These are phyloP conservation scores for Pachypanchax playfairii DNA, from an alignment of 2,113 vertebrate species.

Conservation along the genomic window DNA sequence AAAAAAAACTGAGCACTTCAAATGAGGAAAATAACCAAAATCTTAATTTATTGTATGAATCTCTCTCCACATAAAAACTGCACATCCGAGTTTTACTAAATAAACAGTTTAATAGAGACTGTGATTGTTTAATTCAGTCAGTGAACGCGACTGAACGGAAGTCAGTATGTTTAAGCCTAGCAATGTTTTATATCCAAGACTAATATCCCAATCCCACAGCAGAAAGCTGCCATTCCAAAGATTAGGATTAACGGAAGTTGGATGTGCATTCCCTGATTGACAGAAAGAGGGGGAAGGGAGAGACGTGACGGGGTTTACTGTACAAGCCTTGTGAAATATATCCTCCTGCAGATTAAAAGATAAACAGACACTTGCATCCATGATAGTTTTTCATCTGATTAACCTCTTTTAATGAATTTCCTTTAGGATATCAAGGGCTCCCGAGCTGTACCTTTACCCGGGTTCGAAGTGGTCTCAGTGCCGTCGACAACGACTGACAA, in stretches of 20 bases:
- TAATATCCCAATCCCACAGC: conserved; percentile 59
- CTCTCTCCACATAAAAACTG: too few relatives aligned
- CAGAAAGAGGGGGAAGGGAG: conserved; percentile 42
- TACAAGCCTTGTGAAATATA: conserved; percentile 20
- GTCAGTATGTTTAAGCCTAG: conserved; percentile 26
- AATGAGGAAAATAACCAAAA: too few relatives aligned
- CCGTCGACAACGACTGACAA: conserved; percentile 72
- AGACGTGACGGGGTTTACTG: conserved; percentile 21
- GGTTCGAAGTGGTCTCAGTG: conserved; percentile 79
- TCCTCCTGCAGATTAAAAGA: conserved; percentile 16
- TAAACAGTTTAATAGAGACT: conserved; percentile 2
- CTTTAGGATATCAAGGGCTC: conserved; percentile 79
- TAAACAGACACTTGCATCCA: conserved; percentile 1
- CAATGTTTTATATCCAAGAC: conserved; percentile 58
- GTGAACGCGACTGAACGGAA: conserved; percentile 23
- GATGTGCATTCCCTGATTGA: conserved; percentile 58
- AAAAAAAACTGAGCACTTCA: too few relatives aligned
- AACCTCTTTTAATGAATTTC: not conserved
- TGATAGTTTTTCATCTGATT: not conserved
- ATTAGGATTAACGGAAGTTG: conserved; percentile 70
- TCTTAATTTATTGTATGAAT: too few relatives aligned
- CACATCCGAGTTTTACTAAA: not conserved
- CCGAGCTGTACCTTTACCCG: conserved; percentile 79
- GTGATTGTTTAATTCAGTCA: conserved; percentile 11
- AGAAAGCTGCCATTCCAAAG: conserved; percentile 64